Evolutionary conservation across 1,140 invertebrate species (phyloP).

Genomic region (Protaetia brevitarsis): DNA sequence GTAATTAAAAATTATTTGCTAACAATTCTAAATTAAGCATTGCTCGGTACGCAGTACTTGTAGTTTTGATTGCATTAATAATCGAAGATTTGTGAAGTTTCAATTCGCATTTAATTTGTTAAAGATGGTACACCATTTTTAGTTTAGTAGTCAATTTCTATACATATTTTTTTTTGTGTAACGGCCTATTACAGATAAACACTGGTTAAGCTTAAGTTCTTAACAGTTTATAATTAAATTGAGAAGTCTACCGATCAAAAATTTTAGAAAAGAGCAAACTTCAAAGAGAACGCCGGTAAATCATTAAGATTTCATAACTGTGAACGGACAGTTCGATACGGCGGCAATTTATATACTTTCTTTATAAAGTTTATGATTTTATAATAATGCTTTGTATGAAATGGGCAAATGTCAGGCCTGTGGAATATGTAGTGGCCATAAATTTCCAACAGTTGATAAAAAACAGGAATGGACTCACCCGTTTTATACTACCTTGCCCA

Average conservation of each 20-base stretch:
- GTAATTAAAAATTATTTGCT: too few species aligned
- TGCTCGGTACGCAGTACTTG: too few species aligned
- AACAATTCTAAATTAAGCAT: too few species aligned
- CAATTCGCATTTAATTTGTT: too few species aligned
- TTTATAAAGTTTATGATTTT: slow-evolving; percentile 18
- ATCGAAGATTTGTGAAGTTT: too few species aligned
- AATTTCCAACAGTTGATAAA: slow-evolving; percentile 18
- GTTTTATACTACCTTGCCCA: slow-evolving; percentile 20
- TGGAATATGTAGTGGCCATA: slow-evolving; percentile 8
- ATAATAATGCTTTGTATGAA: slow-evolving; percentile 16
- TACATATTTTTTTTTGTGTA: too few species aligned
- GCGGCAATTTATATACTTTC: slow-evolving; percentile 4
- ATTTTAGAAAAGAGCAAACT: not conserved
- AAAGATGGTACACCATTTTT: too few species aligned
- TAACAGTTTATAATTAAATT: not conserved
- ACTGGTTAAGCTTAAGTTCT: too few species aligned
- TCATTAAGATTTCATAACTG: slow-evolving; percentile 13
- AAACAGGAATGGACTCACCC: slow-evolving; percentile 18
- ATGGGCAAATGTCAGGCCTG: not conserved
- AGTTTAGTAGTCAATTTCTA: too few species aligned
- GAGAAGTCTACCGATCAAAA: not conserved
- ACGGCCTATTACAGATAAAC: too few species aligned
- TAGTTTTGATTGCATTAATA: too few species aligned
- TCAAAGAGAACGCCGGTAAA: not conserved
- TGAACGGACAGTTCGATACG: not conserved